These are phyloP conservation scores for Coendou prehensilis DNA, from an alignment of 2,797 vertebrate genomes.

Conservation along the genomic window DNA sequence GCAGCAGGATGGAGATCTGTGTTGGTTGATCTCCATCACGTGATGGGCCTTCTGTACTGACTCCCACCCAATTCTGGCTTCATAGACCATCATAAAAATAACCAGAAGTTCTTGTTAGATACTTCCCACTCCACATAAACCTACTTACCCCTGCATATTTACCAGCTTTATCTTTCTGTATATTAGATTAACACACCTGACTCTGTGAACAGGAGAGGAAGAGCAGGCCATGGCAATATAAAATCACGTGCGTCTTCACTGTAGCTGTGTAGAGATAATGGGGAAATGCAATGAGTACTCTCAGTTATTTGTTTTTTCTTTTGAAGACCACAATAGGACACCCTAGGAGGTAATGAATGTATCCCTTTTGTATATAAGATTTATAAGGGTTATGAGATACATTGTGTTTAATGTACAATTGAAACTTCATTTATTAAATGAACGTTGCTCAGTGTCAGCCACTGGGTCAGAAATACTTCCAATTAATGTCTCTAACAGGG, in stretches of 20 bases:
- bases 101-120: background rate
- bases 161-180: background rate
- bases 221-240: background rate
- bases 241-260: background rate
- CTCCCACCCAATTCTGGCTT: background rate
- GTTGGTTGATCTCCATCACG: background rate
- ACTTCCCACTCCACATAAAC: background rate
- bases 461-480: background rate
- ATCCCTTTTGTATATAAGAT: background rate
- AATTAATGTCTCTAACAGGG: background rate
- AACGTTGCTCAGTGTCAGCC: background rate
- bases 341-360: background rate
- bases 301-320: background rate
- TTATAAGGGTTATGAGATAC: background rate
- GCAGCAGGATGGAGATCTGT: background rate
- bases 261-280: background rate
- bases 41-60: background rate
- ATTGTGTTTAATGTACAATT: background rate
- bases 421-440: background rate
- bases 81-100: background rate
- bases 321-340: background rate
- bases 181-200: background rate
- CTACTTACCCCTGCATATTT: background rate
- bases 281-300: background rate
- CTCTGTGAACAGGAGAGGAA: background rate